Percentiles rank a stretch among this genome's conserved stretches.
These are phyloP conservation scores for Gnathonemus longibarbis DNA, from an alignment of 2,113 vertebrate genomes.

Conservation along the genomic window DNA sequence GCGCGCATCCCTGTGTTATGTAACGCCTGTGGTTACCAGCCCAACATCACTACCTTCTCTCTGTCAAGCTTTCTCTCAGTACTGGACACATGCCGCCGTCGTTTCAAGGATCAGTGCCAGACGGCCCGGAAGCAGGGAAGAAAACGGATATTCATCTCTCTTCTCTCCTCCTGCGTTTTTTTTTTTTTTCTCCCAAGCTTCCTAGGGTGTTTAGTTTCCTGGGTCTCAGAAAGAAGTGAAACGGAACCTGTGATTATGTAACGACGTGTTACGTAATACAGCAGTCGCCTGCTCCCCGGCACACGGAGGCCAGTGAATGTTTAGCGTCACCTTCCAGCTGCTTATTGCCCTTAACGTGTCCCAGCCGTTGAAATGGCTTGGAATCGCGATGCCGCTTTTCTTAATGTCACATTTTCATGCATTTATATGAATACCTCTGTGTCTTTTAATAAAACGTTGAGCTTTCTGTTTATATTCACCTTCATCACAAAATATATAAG, in stretches of 20 bases:
- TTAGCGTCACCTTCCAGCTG: neutral
- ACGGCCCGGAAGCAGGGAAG: neutral
- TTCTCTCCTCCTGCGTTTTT: neutral
- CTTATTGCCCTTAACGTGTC: neutral
- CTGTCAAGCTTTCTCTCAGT: neutral
- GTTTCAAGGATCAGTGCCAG: neutral
- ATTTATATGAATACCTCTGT: neutral
- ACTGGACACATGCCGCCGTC: neutral
- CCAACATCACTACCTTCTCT: neutral
- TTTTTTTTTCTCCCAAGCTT: neutral
- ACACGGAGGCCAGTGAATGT: neutral
- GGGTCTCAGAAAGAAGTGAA: slow-evolving; percentile 20
- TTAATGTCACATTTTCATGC: neutral
- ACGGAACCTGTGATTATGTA: slow-evolving; percentile 24
- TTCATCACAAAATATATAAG: neutral
- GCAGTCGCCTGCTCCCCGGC: slow-evolving; percentile 2
- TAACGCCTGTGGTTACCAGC: neutral
- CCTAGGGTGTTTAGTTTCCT: slow-evolving; percentile 14
- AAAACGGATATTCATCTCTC: neutral
- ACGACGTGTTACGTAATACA: slow-evolving; percentile 11
- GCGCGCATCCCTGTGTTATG: neutral
- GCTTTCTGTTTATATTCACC: neutral
- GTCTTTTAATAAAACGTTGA: neutral
- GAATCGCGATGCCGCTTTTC: too few species aligned
- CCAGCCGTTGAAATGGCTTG: neutral